A percentile compares a stretch with the other conserved stretches of the same genome.
phyloP scores from a whole-genome alignment of 2,888 invertebrate species.

The Sesia bembeciformis region DNA sequence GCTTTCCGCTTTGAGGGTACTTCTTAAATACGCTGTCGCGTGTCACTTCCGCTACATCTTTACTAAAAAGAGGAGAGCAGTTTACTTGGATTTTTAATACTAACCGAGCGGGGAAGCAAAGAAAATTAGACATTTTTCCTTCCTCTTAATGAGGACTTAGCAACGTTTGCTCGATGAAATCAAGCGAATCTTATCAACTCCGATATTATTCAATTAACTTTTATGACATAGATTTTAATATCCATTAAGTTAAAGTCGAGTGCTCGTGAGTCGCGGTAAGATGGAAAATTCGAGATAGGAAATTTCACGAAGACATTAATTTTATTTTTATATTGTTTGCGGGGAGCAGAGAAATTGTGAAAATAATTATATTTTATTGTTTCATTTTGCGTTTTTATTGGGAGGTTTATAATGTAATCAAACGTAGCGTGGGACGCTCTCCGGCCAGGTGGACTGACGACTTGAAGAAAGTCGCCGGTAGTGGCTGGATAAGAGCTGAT shows the following conservation, averaged over 20 bases:
- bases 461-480: too few species aligned
- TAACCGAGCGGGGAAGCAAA: slow-evolving; percentile 31
- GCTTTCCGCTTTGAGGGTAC: too few species aligned
- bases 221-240: slow-evolving; percentile 15
- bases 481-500: too few species aligned
- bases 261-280: background rate
- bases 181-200: slow-evolving; percentile 13
- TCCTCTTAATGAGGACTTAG: slow-evolving; percentile 49
- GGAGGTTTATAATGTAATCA: too few species aligned
- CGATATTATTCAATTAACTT: slow-evolving; percentile 45
- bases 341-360: too few species aligned
- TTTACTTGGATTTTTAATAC: slow-evolving; percentile 52
- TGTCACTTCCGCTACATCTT: slow-evolving; percentile 12
- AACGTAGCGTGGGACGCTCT: too few species aligned
- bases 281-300: background rate
- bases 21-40: slow-evolving; percentile 10
- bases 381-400: too few species aligned
- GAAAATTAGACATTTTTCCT: slow-evolving; percentile 53
- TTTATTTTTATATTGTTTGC: too few species aligned
- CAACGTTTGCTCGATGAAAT: slow-evolving; percentile 17
- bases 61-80: slow-evolving; percentile 28
- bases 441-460: too few species aligned
- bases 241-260: background rate
- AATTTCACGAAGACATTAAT: too few species aligned
- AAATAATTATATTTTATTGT: too few species aligned